A percentile compares a stretch with the other conserved stretches of the same genome.
phyloP scores from a whole-genome alignment of 2,888 invertebrate species.

The Zaprionus lineosus region DNA sequence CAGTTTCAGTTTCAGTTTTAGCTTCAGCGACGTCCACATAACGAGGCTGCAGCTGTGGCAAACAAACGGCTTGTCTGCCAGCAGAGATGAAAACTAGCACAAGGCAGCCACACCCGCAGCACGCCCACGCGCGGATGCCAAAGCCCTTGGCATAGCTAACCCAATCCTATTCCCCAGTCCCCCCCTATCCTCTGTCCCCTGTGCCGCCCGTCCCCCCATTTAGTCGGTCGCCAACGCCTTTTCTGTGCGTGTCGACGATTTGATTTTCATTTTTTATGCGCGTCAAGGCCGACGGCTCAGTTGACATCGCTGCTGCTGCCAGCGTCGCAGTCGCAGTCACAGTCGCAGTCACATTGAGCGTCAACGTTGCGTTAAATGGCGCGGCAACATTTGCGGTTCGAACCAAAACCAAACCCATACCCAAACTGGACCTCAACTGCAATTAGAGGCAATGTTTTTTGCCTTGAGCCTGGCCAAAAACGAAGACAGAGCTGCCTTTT shows the following conservation, averaged over 20 bases:
- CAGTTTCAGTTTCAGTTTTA: conserved; percentile 26
- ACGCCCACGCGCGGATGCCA: conserved; percentile 31
- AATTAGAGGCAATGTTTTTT: conserved; percentile 34
- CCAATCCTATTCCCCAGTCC: conserved; percentile 12
- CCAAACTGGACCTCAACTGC: conserved; percentile 23
- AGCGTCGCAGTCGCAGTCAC: conserved; percentile 2
- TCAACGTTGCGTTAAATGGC: conserved; percentile 50
- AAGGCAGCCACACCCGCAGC: conserved; percentile 52
- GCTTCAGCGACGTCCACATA: conserved; percentile 50
- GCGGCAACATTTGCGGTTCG: conserved; percentile 48
- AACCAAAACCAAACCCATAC: background rate
- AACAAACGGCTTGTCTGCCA: conserved; percentile 46
- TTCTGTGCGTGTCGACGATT: conserved; percentile 67
- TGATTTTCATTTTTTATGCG: conserved; percentile 67
- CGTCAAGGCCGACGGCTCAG: conserved; percentile 52
- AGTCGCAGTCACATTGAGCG: background rate
- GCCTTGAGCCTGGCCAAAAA: conserved; percentile 11
- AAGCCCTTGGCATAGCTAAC: conserved; percentile 7
- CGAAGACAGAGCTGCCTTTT: too few species aligned
- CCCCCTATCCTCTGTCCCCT: conserved; percentile 2
- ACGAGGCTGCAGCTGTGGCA: conserved; percentile 57
- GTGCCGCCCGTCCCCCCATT: conserved; percentile 22
- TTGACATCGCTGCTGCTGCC: conserved; percentile 33
- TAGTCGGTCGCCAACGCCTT: conserved; percentile 42
- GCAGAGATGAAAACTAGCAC: conserved; percentile 63